These are phyloP conservation scores for Sinodicranocentrus sp. DNA, from an alignment of 2,888 invertebrate genomes.

Conservation along the genomic window DNA sequence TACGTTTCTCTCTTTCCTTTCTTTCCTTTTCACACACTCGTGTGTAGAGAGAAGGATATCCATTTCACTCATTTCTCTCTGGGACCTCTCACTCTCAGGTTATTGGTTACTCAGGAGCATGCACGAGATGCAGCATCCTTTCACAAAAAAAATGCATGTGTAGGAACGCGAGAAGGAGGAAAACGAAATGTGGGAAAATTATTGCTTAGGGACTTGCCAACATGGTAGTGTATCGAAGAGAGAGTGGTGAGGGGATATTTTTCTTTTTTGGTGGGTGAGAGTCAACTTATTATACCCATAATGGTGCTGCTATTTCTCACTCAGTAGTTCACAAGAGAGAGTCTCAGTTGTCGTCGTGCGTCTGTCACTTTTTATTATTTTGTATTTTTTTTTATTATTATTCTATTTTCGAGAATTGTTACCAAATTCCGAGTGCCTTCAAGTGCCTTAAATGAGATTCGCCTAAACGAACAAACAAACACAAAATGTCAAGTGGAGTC, in stretches of 20 bases:
- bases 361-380: background rate
- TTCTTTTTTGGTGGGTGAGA: too few species aligned
- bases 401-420: constrained; percentile 16
- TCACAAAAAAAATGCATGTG: constrained; percentile 9
- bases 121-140: constrained; percentile 9
- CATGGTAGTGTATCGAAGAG: background rate
- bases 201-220: background rate
- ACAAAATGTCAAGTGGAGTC: background rate
- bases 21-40: background rate
- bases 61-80: background rate
- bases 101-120: too few species aligned
- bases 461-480: background rate
- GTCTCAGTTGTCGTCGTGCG: too few species aligned
- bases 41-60: background rate
- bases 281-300: background rate
- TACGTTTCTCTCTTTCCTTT: background rate
- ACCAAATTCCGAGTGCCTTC: background rate
- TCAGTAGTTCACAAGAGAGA: too few species aligned
- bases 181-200: background rate
- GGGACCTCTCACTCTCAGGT: background rate
- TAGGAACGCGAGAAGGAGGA: too few species aligned
- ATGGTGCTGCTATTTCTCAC: too few species aligned
- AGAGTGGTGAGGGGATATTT: background rate
- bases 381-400: constrained; percentile 16
- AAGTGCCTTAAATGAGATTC: background rate